These are phyloP conservation scores for Ctenoplectra terminalis DNA, from an alignment of 1,140 invertebrate genomes.

Conservation along the genomic window DNA sequence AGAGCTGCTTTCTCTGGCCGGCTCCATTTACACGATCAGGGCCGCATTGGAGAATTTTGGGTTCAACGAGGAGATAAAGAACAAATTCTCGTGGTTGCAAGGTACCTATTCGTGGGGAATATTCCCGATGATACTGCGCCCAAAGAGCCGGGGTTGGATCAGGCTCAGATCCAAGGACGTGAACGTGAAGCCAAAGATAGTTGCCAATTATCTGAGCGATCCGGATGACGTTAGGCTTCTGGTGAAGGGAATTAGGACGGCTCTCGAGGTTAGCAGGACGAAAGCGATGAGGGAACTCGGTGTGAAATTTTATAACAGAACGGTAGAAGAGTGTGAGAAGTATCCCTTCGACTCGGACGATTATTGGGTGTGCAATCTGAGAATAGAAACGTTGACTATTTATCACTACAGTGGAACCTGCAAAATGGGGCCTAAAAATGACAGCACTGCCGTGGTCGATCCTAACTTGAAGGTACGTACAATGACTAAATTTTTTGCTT, in stretches of 20 bases:
- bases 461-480: constrained; percentile 83
- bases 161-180: constrained; percentile 87
- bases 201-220: constrained; percentile 90
- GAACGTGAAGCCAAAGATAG: constrained; percentile 89
- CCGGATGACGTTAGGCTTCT: constrained; percentile 86
- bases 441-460: constrained; percentile 89
- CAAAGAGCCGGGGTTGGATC: constrained; percentile 89
- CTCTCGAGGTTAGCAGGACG: constrained; percentile 85
- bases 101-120: constrained; percentile 85
- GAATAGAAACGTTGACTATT: constrained; percentile 88
- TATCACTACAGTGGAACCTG: constrained; percentile 92
- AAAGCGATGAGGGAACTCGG: constrained; percentile 85
- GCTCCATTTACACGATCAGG: constrained; percentile 79
- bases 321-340: constrained; percentile 86
- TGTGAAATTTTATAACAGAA: constrained; percentile 85
- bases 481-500: background rate
- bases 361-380: constrained; percentile 89
- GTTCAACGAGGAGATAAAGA: constrained; percentile 75
- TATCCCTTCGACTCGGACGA: constrained; percentile 86
- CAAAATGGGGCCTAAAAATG: constrained; percentile 90
- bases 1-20: constrained; percentile 87
- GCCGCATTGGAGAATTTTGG: constrained; percentile 84
- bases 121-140: constrained; percentile 88
- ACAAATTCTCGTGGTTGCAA: constrained; percentile 83
- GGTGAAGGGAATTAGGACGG: constrained; percentile 85